Base-by-base conservation (phyloP, 1,140 invertebrate species). In the Rhopalosiphum padi region DNA sequence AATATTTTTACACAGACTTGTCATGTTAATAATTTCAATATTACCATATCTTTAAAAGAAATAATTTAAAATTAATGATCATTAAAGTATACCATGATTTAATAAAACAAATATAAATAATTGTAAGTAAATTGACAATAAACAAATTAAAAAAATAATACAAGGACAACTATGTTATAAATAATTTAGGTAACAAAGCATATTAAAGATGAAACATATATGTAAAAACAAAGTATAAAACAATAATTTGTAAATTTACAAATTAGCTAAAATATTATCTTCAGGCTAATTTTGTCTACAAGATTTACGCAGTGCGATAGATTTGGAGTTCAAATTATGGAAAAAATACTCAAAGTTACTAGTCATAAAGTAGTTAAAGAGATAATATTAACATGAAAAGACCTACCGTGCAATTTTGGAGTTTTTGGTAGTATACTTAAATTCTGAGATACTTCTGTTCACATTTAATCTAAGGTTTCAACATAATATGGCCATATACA, bases 141-240 rank as follows among this genome's bases (percentile, higher is more conserved):
- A 21, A 89, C 9, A 53, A 37, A 35, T 51, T 51, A 48, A 88
- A 88, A 88, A 48, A 41, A 51, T 25, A 89, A 46, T 37, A 51
- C n/a, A 37, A 89, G 22, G 46, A 89, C 35, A 89, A 37, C 35
- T 21, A n/a, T 22, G 21, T 23, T 53, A 11, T 55, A 90, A 90
- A 68, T 68, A 90, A 68, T 46, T 68, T 68, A 90, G 55, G 53
- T 60, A 90, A 90, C 87, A 89, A 89, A 89, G 53, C 15, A n/a
- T 90, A 60, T 60, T 30, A 21, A 90, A 90, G 25, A 35, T 9
- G 18, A 90, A 60, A 88, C 23, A 2, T 88, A 22, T 21, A 6
- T 60, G n/a, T 43, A 90, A 60, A 46, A 90, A 90, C 0, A 60
- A 90, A 68, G 53, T 43, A 68, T 30, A 68, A 60, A 90, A 60